Base-by-base conservation (phyloP, 2,113 vertebrate genomes). In the Syngnathoides biaculeatus region DNA sequence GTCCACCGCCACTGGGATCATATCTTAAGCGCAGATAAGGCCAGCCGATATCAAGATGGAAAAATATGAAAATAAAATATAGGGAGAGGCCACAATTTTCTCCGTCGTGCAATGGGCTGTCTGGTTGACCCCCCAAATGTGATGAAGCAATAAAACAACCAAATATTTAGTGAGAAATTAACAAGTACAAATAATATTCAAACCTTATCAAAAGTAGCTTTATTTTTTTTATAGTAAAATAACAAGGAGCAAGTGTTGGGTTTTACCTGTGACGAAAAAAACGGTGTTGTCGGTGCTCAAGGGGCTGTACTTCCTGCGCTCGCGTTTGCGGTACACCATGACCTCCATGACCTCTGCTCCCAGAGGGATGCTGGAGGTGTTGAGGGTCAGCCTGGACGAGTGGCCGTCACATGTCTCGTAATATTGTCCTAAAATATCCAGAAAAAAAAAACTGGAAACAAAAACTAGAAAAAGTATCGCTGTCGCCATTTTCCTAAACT, bases 291-390 rank as follows among this genome's bases (percentile, higher is more conserved):
- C 94, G 17, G 75, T 92, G 2, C 89, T 89, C 9, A 96, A 69
- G 0, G 95, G 96, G 20, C 90, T 47, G 1, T 93, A 93, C 0
- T 80, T 74, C 1, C 88, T 76, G 35, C 82, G 82, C 1, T 93
- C 90, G 22, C 91, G 92, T 77, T 93, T 93, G 67, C 84, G 90
- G 69, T 95, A 98, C 58, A 98, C 87, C 69, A 89, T 74, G 19
- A 98, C 93, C n/a, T 92, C 91, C 92, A 99, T 95, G 74, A 86
- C n/a, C 0, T 95, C 95, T 26, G 92, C 88, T 7, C 96, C 96
- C 53, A 94, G 68, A 0, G 92, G 92, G 73, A 97, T 83, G n/a
- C 88, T 92, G 68, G 87, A 89, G 75, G 97, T 98, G 90, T 94
- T 95, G 66, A 98, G 78, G 50, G 92, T 94, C 70, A 97, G n/a